Evolutionary conservation across 2,113 vertebrate species (phyloP).

Genomic region (Hippocampus zosterae): DNA sequence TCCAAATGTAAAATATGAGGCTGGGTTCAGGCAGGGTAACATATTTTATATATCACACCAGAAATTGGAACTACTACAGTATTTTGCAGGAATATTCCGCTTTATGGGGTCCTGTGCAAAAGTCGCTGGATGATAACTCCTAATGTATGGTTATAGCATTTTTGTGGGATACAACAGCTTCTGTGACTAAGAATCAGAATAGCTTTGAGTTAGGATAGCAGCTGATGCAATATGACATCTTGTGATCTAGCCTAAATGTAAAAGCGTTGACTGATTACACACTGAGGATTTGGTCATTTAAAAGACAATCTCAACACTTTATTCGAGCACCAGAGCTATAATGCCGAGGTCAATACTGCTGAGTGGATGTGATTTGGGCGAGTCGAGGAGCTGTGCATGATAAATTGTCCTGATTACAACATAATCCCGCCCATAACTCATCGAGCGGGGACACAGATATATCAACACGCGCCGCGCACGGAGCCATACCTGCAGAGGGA

Average conservation of each 20-base stretch:
- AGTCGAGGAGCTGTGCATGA: constrained; percentile 45
- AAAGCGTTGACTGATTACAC: background rate
- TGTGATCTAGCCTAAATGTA: background rate
- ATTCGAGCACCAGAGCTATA: background rate
- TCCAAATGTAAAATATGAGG: too few relatives aligned
- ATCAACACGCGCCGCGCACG: constrained; percentile 37
- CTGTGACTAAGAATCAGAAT: background rate
- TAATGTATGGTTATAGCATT: too few relatives aligned
- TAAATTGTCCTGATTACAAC: constrained; percentile 59
- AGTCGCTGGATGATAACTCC: too few relatives aligned
- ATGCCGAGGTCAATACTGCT: constrained; percentile 54
- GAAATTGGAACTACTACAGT: too few relatives aligned
- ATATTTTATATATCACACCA: too few relatives aligned
- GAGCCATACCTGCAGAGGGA: constrained; percentile 47
- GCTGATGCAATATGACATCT: background rate
- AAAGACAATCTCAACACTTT: background rate
- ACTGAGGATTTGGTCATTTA: background rate
- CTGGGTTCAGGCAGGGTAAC: too few relatives aligned
- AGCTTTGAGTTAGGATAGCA: background rate
- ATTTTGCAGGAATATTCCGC: too few relatives aligned
- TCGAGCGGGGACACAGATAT: constrained; percentile 34
- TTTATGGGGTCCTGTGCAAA: too few relatives aligned
- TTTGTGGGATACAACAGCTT: background rate
- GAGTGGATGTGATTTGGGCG: constrained; percentile 52
- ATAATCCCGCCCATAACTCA: constrained; percentile 62